Percentiles rank a stretch among this genome's conserved stretches.
These are phyloP conservation scores for Tetramorium parvispinum DNA, from an alignment of 1,140 invertebrate species.

Conservation along the genomic window DNA sequence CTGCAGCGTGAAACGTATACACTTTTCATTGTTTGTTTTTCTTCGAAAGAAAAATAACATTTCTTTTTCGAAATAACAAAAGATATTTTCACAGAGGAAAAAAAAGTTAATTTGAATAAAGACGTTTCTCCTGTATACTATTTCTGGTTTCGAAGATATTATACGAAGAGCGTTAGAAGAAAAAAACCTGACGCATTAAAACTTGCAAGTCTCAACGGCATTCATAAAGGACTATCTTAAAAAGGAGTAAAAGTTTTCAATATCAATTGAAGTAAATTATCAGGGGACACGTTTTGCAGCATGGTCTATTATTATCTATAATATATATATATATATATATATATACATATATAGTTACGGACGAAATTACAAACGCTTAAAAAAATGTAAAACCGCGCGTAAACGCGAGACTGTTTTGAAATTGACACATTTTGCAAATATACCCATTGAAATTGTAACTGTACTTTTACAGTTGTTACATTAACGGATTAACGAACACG, in stretches of 20 bases:
- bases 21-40: not conserved
- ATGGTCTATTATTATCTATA: not conserved
- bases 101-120: slow-evolving; percentile 33
- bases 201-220: slow-evolving; percentile 14
- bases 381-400: not conserved
- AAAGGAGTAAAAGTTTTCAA: slow-evolving; percentile 9
- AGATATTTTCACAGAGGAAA: not conserved
- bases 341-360: not conserved
- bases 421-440: slow-evolving; percentile 1
- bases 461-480: not conserved
- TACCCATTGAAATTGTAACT: not conserved
- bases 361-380: slow-evolving; percentile 4
- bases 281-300: not conserved
- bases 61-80: slow-evolving; percentile 1
- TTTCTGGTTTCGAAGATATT: slow-evolving; percentile 14
- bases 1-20: not conserved
- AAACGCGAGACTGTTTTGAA: not conserved
- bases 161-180: not conserved
- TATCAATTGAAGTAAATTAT: slow-evolving; percentile 42
- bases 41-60: not conserved
- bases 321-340: too few species aligned
- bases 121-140: not conserved
- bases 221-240: slow-evolving; percentile 22
- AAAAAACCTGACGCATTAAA: not conserved
- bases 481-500: not conserved